Evolutionary conservation across 2,888 invertebrate genomes (phyloP).

Genomic region (Hanleya hanleyi): DNA sequence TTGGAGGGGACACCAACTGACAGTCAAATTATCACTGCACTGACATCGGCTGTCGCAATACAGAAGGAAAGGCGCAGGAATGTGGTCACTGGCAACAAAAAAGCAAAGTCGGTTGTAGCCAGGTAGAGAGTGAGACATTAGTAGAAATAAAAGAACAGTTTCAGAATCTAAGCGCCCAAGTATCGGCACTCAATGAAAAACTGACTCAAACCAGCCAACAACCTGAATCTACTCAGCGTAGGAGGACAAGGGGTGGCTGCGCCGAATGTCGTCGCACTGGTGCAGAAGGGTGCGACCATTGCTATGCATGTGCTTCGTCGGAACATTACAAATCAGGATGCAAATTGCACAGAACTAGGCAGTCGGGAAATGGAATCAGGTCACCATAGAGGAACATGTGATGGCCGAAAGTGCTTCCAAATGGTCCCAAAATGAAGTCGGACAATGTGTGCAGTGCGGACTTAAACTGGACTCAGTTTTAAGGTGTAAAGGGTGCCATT

Average conservation of each 20-base stretch:
- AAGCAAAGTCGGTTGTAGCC: background rate
- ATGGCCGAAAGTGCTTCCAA: background rate
- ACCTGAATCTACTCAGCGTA: too few relatives aligned
- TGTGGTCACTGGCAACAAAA: background rate
- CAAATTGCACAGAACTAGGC: too few relatives aligned
- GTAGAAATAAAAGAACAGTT: background rate
- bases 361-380: background rate
- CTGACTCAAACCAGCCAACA: too few relatives aligned
- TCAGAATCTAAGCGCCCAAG: background rate
- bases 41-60: conserved; percentile 4
- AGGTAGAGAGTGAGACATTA: background rate
- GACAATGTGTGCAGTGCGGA: too few relatives aligned
- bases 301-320: too few relatives aligned
- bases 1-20: conserved; percentile 1
- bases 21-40: background rate
- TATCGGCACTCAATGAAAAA: background rate
- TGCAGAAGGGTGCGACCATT: too few relatives aligned
- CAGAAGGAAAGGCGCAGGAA: conserved; percentile 7
- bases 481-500: too few relatives aligned
- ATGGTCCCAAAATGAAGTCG: background rate
- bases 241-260: too few relatives aligned
- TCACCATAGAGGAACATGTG: conserved; percentile 4
- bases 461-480: too few relatives aligned
- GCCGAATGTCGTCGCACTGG: too few relatives aligned
- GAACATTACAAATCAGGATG: too few relatives aligned